Conservation (phyloP, 2,888 invertebrate genomes). For the Lathronympha strigana region DNA sequence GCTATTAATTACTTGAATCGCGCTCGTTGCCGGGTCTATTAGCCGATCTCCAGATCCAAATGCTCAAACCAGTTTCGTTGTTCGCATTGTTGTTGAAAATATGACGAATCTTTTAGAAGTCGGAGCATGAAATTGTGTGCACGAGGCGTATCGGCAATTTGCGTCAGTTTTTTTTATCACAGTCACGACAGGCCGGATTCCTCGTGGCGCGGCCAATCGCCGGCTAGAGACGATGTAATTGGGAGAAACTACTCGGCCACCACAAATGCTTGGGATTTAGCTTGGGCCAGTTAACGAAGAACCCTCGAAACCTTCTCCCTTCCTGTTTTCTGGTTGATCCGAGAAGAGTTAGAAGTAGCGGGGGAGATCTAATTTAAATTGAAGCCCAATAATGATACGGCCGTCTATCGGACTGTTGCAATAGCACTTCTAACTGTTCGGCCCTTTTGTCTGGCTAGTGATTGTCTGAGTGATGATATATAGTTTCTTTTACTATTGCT, state of each 20-base stretch:
- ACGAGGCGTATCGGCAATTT: constrained; percentile 83
- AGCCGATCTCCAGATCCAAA: constrained; percentile 46
- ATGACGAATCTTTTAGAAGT: constrained; percentile 78
- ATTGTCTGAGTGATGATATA: constrained; percentile 70
- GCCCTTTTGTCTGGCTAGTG: constrained; percentile 74
- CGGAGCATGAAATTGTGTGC: constrained; percentile 83
- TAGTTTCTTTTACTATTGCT: constrained; percentile 60
- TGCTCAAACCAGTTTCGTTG: constrained; percentile 53
- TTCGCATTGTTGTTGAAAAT: constrained; percentile 64
- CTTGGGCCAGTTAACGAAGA: constrained; percentile 62
- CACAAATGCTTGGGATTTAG: constrained; percentile 76
- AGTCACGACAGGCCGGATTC: constrained; percentile 83
- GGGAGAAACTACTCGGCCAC: constrained; percentile 80
- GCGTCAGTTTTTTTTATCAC: constrained; percentile 82
- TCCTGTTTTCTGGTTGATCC: constrained; percentile 47
- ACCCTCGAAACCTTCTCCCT: constrained; percentile 58
- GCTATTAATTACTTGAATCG: constrained; percentile 67
- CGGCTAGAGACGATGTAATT: constrained; percentile 80
- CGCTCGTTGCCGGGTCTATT: constrained; percentile 51
- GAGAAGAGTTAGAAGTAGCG: constrained; percentile 50
- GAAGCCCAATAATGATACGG: constrained; percentile 71
- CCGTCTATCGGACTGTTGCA: constrained; percentile 63
- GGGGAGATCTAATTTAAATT: constrained; percentile 59
- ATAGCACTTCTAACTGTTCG: constrained; percentile 69
- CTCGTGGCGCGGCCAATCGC: constrained; percentile 75